phyloP scores from a whole-genome alignment of 2,888 invertebrate species.

The Drosophila phalerata region DNA sequence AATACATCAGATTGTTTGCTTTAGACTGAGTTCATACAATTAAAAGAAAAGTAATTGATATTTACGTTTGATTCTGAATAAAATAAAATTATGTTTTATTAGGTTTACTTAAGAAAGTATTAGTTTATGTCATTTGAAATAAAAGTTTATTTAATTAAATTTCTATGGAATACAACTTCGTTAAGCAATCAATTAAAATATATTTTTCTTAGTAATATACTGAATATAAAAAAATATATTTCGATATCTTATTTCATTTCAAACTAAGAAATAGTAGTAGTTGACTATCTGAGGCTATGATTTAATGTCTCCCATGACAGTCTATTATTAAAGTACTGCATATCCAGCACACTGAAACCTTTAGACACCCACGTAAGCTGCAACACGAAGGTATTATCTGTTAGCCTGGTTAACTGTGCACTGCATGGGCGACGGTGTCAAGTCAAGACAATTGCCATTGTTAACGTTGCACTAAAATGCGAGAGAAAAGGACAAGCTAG shows the following conservation, averaged over 20 bases:
- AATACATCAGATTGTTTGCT: too few species aligned
- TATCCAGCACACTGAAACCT: not conserved
- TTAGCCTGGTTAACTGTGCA: slow-evolving; percentile 23
- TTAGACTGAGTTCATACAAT: too few species aligned
- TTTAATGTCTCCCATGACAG: not conserved
- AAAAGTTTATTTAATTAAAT: not conserved
- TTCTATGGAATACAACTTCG: not conserved
- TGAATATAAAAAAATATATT: too few species aligned
- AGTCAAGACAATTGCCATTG: slow-evolving; percentile 73
- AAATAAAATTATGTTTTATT: too few species aligned
- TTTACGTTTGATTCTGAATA: too few species aligned
- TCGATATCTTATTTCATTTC: too few species aligned
- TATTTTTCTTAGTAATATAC: not conserved
- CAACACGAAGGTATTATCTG: slow-evolving; percentile 29
- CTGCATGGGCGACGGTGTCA: slow-evolving; percentile 50
- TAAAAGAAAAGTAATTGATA: too few species aligned
- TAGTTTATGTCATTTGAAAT: too few species aligned
- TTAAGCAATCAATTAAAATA: not conserved
- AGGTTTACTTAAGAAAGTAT: too few species aligned
- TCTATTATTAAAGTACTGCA: slow-evolving; percentile 3
- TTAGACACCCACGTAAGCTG: slow-evolving; percentile 1
- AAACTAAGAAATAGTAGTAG: not conserved
- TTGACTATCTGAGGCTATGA: not conserved
- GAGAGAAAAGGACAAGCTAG: not conserved
- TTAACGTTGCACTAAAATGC: slow-evolving; percentile 30